These are phyloP conservation scores for Noturus placidus DNA, from an alignment of 2,113 vertebrate genomes.

Conservation along the genomic window DNA sequence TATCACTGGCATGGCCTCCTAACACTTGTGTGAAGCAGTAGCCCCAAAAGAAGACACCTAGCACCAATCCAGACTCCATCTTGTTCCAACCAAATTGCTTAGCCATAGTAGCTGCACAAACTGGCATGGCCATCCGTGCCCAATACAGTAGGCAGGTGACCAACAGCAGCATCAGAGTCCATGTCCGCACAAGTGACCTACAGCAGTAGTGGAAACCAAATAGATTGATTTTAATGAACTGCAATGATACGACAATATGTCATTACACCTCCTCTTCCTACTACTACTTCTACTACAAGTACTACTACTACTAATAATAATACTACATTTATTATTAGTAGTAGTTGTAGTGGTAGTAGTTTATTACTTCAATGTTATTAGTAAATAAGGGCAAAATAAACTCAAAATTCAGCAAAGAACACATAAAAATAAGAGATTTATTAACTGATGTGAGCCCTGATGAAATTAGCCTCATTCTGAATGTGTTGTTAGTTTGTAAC, in stretches of 20 bases:
- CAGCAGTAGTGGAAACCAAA: background rate
- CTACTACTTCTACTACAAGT: background rate
- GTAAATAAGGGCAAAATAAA: no score
- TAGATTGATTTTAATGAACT: background rate
- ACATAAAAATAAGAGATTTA: no score
- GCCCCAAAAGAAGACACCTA: conserved; percentile 94
- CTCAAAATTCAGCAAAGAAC: no score
- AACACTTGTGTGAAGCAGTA: conserved; percentile 88
- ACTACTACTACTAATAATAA: background rate
- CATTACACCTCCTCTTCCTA: background rate
- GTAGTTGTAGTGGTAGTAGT: no score
- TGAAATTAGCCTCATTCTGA: no score
- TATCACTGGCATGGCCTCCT: conserved; percentile 85
- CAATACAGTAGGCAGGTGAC: conserved; percentile 88
- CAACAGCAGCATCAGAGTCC: conserved; percentile 78
- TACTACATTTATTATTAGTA: background rate
- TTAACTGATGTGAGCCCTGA: no score
- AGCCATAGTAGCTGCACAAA: conserved; percentile 80
- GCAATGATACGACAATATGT: background rate
- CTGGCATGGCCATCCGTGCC: conserved; percentile 78
- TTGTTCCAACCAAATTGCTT: conserved; percentile 83
- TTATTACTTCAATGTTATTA: no score
- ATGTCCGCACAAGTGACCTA: conserved; percentile 75
- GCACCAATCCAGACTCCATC: conserved; percentile 79
- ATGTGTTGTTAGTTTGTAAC: no score